Evolutionary conservation across 2,888 invertebrate species (phyloP).

Genomic region (Gastracanthus pulcherrimus): DNA sequence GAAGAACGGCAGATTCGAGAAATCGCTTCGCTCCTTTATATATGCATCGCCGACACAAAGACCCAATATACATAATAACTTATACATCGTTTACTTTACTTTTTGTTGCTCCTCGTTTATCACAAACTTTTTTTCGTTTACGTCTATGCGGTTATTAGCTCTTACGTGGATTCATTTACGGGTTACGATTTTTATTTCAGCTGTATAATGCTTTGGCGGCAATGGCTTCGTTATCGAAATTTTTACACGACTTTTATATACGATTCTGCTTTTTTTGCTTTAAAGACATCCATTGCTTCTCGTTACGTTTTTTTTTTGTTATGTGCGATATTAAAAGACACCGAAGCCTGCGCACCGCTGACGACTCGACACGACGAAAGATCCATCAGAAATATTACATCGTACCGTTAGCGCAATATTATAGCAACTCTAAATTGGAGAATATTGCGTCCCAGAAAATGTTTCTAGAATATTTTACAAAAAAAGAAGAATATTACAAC

Average conservation of each 20-base stretch:
- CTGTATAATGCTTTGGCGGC: conserved; percentile 19
- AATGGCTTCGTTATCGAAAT: conserved; percentile 36
- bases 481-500: too few relatives aligned
- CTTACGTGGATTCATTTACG: conserved; percentile 24
- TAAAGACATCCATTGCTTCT: conserved; percentile 28
- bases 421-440: too few relatives aligned
- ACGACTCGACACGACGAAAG: not conserved
- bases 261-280: not conserved
- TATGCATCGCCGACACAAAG: conserved; percentile 37
- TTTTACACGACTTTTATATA: conserved; percentile 12
- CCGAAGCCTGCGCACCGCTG: not conserved
- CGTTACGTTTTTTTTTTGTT: not conserved
- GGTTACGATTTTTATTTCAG: conserved; percentile 14
- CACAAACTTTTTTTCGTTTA: conserved; percentile 45
- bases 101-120: conserved; percentile 45
- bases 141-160: conserved; percentile 28
- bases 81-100: not conserved
- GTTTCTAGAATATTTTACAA: too few relatives aligned
- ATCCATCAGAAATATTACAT: not conserved
- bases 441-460: too few relatives aligned
- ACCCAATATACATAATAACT: conserved; percentile 11
- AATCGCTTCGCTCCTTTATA: conserved; percentile 42
- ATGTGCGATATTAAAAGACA: conserved; percentile 6
- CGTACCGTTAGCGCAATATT: too few relatives aligned
- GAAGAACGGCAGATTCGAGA: conserved; percentile 57